Conservation (phyloP, 2,888 invertebrate species). For the Leptinotarsa juncta region DNA sequence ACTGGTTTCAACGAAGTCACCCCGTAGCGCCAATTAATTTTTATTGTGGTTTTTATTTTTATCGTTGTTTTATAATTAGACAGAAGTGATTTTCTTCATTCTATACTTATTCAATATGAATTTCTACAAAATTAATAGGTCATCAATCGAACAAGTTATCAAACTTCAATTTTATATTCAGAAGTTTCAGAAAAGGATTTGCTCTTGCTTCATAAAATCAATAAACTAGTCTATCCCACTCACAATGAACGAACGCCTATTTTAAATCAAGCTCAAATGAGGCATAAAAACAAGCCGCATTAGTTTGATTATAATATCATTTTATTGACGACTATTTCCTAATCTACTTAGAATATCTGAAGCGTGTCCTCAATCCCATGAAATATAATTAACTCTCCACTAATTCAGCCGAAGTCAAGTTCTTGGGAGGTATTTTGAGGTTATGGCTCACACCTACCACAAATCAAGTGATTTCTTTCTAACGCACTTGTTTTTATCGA, state of each 20-base stretch:
- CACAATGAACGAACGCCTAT: neutral
- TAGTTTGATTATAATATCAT: constrained; percentile 10
- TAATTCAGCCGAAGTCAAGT: neutral
- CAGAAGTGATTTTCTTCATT: too few species aligned
- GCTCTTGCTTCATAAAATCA: too few species aligned
- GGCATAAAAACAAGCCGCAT: constrained; percentile 9
- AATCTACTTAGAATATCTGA: constrained; percentile 5
- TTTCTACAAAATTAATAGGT: too few species aligned
- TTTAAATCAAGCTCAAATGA: constrained; percentile 11
- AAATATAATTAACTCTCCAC: constrained; percentile 14
- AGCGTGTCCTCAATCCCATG: constrained; percentile 11
- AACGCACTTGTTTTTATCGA: neutral
- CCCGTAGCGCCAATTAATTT: too few species aligned
- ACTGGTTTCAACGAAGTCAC: too few species aligned
- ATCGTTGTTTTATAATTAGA: too few species aligned
- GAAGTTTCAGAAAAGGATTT: too few species aligned
- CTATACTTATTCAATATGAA: too few species aligned
- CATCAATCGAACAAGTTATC: too few species aligned
- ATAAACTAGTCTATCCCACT: too few species aligned
- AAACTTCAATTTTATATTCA: too few species aligned
- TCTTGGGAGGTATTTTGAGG: constrained; percentile 7
- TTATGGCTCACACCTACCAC: neutral
- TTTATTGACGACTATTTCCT: constrained; percentile 19
- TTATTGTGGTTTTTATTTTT: too few species aligned
- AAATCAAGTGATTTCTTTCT: neutral